Conservation (phyloP, 2,797 vertebrate genomes). For the Holocentrus rufus region DNA sequence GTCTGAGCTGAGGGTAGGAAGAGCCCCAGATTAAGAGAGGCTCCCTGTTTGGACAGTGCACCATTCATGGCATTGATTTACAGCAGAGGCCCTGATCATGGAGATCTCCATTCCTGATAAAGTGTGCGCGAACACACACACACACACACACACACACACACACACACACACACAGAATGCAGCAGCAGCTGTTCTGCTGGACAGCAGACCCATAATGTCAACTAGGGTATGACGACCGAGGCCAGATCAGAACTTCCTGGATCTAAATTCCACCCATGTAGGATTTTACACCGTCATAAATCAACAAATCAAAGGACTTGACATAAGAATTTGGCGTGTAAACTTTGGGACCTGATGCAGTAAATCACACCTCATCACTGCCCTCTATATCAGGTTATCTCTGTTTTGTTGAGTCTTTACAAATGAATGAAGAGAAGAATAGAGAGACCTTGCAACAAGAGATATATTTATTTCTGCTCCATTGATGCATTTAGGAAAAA, state of each 20-base stretch:
- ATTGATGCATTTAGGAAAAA: no score
- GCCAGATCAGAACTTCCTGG: slow-evolving; percentile 17
- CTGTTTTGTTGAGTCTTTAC: background rate
- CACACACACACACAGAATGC: background rate
- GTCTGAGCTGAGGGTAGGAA: slow-evolving; percentile 45
- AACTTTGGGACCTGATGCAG: background rate
- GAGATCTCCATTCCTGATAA: slow-evolving; percentile 56
- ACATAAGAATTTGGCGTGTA: background rate
- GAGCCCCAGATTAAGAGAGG: slow-evolving; percentile 59
- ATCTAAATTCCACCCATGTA: slow-evolving; percentile 15
- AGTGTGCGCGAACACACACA: slow-evolving; percentile 5
- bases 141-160: slow-evolving; percentile 14
- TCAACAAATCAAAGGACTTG: background rate
- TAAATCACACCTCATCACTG: background rate
- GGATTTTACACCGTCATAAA: slow-evolving; percentile 31
- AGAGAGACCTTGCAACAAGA: no score
- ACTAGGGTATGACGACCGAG: slow-evolving; percentile 3
- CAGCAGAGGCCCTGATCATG: slow-evolving; percentile 57
- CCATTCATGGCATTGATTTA: slow-evolving; percentile 65
- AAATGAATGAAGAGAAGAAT: no score
- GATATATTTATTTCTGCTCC: no score
- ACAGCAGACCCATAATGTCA: slow-evolving; percentile 23
- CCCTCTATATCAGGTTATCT: background rate
- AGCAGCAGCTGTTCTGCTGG: slow-evolving; percentile 28
- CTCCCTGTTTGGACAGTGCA: slow-evolving; percentile 64